Evolutionary conservation across 2,888 invertebrate genomes (phyloP).

Genomic region (Hyposoter dolosus): DNA sequence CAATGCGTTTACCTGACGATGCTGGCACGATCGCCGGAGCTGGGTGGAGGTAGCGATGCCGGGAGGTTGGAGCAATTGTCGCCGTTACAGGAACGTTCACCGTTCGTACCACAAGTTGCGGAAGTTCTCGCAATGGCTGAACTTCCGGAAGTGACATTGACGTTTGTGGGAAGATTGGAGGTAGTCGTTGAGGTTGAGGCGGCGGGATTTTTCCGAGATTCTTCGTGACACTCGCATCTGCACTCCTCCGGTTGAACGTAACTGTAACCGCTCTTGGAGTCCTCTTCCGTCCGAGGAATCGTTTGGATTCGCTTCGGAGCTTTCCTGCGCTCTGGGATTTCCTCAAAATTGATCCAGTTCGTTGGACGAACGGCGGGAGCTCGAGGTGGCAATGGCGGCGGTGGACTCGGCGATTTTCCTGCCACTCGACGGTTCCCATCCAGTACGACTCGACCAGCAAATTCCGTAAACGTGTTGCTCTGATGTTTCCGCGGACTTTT

Average conservation of each 20-base stretch:
- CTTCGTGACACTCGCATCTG: conserved; percentile 94
- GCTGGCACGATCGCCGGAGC: conserved; percentile 79
- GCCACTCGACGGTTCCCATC: conserved; percentile 84
- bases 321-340: conserved; percentile 93
- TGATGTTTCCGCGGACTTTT: conserved; percentile 85
- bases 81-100: conserved; percentile 77
- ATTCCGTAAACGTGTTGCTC: conserved; percentile 87
- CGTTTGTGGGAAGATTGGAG: neutral
- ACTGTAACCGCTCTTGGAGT: conserved; percentile 86
- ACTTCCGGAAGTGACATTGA: neutral
- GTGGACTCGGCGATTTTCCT: conserved; percentile 82
- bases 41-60: conserved; percentile 66
- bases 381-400: conserved; percentile 81
- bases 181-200: conserved; percentile 36
- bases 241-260: conserved; percentile 96
- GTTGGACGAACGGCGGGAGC: conserved; percentile 79
- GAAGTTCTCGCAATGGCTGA: conserved; percentile 42
- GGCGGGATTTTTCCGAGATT: conserved; percentile 79
- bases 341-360: conserved; percentile 95
- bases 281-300: conserved; percentile 87
- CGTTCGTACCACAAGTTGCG: conserved; percentile 77
- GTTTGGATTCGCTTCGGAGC: conserved; percentile 94
- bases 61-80: conserved; percentile 74
- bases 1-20: conserved; percentile 82
- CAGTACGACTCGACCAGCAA: conserved; percentile 88